Conservation (phyloP, 2,888 invertebrate species). For the Bombyx huttoni region DNA sequence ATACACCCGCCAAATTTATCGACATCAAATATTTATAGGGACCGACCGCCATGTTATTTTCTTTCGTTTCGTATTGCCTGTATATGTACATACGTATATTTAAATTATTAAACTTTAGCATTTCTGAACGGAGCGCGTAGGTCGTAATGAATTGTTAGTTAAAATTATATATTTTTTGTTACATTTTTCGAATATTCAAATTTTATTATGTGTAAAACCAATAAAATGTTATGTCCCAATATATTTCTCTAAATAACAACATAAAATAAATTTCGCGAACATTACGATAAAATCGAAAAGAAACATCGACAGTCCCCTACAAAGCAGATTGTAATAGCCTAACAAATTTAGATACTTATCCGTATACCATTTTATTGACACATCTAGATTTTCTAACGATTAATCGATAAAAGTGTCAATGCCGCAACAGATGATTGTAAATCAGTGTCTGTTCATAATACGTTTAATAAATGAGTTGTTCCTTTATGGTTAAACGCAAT, state of each 20-base stretch:
- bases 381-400: slow-evolving; percentile 2
- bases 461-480: not conserved
- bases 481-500: not conserved
- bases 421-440: slow-evolving; percentile 1
- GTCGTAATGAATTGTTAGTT: not conserved
- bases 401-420: slow-evolving; percentile 2
- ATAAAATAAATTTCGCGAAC: not conserved
- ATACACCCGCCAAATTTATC: slow-evolving; percentile 66
- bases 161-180: not conserved
- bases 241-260: not conserved
- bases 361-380: slow-evolving; percentile 7
- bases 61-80: not conserved
- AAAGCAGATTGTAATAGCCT: slow-evolving; percentile 1
- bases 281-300: not conserved
- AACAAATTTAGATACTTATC: slow-evolving; percentile 7
- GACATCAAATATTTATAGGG: slow-evolving; percentile 54
- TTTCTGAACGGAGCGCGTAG: not conserved
- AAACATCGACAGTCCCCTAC: slow-evolving; percentile 10
- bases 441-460: slow-evolving; percentile 1
- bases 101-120: not conserved
- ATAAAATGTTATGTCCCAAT: not conserved
- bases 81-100: not conserved
- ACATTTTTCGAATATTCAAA: not conserved
- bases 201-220: not conserved
- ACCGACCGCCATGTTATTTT: slow-evolving; percentile 15